Base-by-base conservation (phyloP, 1,140 invertebrate genomes). In the Psix sp. region DNA sequence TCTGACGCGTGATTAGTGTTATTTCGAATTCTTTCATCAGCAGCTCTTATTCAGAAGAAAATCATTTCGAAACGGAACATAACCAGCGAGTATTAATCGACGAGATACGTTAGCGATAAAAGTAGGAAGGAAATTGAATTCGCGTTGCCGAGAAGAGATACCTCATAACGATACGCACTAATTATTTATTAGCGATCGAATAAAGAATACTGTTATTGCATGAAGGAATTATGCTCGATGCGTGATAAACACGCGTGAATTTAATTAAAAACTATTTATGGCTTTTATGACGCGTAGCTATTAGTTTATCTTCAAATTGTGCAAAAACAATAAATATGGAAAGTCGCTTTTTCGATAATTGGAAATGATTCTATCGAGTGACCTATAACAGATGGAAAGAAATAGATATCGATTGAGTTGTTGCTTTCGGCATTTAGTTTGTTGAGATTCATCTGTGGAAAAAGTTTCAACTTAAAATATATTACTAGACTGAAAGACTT, bases 151-250 rank as follows among this genome's bases (percentile, higher is more conserved):
- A 59, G 70, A 40, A 59, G 54, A 60, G 52, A 73, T 66, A 48
- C 46, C 14, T n/a, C 49, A 15, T 54, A 74, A 67, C 54, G 62
- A 74, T 66, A 67, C 62, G 71, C 71, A 67, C 71, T 74, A 74
- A 66, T 73, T 73, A 62, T 29, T n/a, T 29, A 29, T 59, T 43
- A 35, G 35, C 42, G 26, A 73, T 54, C 59, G 52, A 73, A 73
- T 72, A 49, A 73, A 66, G 40, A 60, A 48, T 54, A 54, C 35
- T 46, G 35, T 60, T 66, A 73, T 73, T 73, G 56, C 20, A 18
- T 54, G 43, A 39, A 35, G 62, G 52, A 74, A 74, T 62, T 36
- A 51, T 56, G 17, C 49, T 3, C 3, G 15, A 33, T 31, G 39
- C 29, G 40, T 35, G 3, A 24, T 24, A 35, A 48, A 31, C 13